Percentiles rank a stretch among this genome's conserved stretches.
Evolutionary conservation across 2,113 vertebrate species (phyloP).

Genomic region (Accipiter virgatus): DNA sequence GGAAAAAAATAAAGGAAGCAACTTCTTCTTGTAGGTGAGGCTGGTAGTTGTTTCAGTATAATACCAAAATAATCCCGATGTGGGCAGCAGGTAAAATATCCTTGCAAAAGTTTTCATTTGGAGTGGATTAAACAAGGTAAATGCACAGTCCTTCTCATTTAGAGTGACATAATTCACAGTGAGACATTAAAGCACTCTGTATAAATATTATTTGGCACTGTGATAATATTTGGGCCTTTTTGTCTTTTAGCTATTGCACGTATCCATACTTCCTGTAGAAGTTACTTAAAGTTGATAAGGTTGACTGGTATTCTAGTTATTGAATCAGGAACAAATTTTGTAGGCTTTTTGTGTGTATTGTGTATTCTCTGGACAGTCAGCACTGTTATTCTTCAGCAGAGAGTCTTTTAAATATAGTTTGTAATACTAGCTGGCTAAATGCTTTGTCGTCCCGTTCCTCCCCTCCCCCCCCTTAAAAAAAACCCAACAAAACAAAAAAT

Average conservation of each 20-base stretch:
- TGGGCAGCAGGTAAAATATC: not conserved
- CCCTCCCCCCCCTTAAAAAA: not conserved
- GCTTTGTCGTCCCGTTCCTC: not conserved
- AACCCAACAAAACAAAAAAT: not conserved
- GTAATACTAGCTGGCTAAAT: not conserved
- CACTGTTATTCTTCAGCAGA: not conserved
- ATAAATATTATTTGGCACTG: not conserved
- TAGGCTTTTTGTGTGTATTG: not conserved
- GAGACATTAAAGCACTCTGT: not conserved
- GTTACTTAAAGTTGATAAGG: not conserved
- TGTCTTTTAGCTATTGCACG: not conserved
- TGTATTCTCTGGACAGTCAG: not conserved
- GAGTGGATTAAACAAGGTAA: not conserved
- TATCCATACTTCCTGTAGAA: not conserved
- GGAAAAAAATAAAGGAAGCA: not conserved
- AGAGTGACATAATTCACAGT: not conserved
- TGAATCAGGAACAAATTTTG: not conserved
- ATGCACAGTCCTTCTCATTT: not conserved
- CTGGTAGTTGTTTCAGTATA: not conserved
- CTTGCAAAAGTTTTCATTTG: not conserved
- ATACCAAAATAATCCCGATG: not conserved
- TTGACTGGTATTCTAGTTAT: not conserved
- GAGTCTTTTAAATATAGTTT: not conserved
- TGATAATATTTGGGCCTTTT: not conserved
- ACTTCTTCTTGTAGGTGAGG: not conserved